These are phyloP conservation scores for Ormia ochracea DNA, from an alignment of 2,888 invertebrate genomes.

Conservation along the genomic window DNA sequence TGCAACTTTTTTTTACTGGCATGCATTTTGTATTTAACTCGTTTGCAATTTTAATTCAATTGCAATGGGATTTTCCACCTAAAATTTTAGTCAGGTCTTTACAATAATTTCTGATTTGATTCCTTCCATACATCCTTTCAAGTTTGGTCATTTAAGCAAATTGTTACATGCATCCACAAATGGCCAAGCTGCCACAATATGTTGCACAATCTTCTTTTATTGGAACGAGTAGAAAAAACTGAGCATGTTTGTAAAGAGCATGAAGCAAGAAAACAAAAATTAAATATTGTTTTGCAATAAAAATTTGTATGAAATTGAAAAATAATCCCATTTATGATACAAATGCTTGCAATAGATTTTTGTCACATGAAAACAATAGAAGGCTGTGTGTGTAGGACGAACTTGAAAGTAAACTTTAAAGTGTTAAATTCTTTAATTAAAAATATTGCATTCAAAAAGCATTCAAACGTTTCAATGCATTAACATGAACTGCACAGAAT, in stretches of 20 bases:
- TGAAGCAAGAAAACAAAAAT: not conserved
- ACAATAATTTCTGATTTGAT: slow-evolving; percentile 3
- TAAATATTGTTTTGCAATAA: slow-evolving; percentile 17
- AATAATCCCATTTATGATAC: slow-evolving; percentile 37
- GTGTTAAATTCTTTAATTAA: too few species aligned
- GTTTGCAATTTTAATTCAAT: slow-evolving; percentile 15
- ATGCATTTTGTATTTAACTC: not conserved
- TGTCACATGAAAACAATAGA: not conserved
- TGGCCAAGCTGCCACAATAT: not conserved
- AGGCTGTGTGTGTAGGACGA: too few species aligned
- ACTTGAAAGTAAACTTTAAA: too few species aligned
- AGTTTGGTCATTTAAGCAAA: not conserved
- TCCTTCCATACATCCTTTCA: not conserved
- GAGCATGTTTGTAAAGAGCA: not conserved
- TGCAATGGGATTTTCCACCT: not conserved
- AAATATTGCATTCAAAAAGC: not conserved
- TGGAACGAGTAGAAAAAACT: not conserved
- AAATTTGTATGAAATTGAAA: slow-evolving; percentile 38
- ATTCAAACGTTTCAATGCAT: not conserved
- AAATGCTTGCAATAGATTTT: slow-evolving; percentile 10
- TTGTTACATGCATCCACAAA: not conserved
- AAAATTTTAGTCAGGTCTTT: not conserved
- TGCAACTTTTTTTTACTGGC: not conserved
- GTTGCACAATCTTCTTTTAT: not conserved
- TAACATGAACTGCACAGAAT: not conserved